A percentile compares a stretch with the other conserved stretches of the same genome.
These are phyloP conservation scores for Automeris io DNA, from an alignment of 2,888 invertebrate genomes.

Conservation along the genomic window DNA sequence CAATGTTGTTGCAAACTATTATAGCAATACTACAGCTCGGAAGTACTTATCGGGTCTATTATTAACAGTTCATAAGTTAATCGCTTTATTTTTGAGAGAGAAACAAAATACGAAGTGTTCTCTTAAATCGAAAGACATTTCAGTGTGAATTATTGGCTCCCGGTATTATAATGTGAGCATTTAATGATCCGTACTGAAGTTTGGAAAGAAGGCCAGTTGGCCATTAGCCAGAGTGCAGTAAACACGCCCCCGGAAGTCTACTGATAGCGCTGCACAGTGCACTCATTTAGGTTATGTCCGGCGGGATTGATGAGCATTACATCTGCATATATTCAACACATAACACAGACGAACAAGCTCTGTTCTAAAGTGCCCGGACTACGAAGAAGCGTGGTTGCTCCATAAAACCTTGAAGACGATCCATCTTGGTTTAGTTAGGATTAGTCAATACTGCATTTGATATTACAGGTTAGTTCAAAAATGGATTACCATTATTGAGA, in stretches of 20 bases:
- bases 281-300: constrained; percentile 32
- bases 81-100: constrained; percentile 11
- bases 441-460: no score
- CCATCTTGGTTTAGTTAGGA: no score
- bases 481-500: no score
- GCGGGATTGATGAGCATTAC: constrained; percentile 14
- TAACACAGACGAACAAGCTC: no score
- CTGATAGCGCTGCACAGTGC: constrained; percentile 31
- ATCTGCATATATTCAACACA: constrained; percentile 1
- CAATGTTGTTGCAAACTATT: no score
- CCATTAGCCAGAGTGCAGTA: constrained; percentile 43
- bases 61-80: not conserved
- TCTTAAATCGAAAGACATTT: constrained; percentile 30
- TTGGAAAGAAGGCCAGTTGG: constrained; percentile 57
- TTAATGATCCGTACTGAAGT: constrained; percentile 40
- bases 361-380: no score
- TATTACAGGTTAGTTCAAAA: no score
- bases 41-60: not conserved
- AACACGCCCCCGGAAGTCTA: constrained; percentile 52
- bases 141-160: constrained; percentile 35
- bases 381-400: no score
- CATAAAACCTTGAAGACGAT: no score
- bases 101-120: constrained; percentile 28
- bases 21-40: no score
- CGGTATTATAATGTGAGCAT: constrained; percentile 46